These are phyloP conservation scores for Darevskia mixta DNA, from an alignment of 2,797 vertebrate genomes.

Conservation along the genomic window DNA sequence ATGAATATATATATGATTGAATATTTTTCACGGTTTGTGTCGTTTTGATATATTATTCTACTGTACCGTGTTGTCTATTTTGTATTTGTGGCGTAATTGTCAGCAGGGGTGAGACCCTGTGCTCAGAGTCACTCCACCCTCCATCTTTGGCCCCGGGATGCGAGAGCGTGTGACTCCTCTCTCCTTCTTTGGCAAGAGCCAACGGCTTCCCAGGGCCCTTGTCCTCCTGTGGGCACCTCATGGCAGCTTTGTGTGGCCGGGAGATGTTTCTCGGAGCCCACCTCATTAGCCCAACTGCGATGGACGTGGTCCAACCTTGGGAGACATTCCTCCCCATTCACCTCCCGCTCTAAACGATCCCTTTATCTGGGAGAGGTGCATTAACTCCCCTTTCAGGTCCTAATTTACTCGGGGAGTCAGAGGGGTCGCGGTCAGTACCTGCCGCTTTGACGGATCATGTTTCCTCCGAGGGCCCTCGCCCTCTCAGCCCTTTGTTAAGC, in stretches of 20 bases:
- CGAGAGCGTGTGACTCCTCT: no score
- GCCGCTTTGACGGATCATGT: conserved; percentile 50
- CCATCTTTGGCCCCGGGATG: background rate
- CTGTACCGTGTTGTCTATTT: no score
- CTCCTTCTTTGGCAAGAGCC: background rate
- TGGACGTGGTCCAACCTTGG: background rate
- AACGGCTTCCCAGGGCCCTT: background rate
- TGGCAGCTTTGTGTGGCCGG: rapidly evolving
- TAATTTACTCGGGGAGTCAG: background rate
- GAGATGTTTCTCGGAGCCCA: conserved; percentile 5
- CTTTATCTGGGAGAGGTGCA: conserved; percentile 39
- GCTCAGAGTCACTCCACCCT: no score
- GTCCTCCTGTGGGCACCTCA: background rate
- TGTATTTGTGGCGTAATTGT: no score
- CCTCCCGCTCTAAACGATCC: conserved; percentile 32
- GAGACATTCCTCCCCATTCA: background rate
- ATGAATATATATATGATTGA: no score
- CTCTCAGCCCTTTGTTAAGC: conserved; percentile 50
- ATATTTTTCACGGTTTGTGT: no score
- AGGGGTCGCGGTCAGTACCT: conserved; percentile 1
- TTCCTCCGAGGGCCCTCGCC: conserved; percentile 22
- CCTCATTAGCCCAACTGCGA: background rate
- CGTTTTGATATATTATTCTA: no score
- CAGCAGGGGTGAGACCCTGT: no score
- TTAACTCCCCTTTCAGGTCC: conserved; percentile 23